Evolutionary conservation across 2,888 invertebrate genomes (phyloP).

Genomic region (Campoplex nolae): DNA sequence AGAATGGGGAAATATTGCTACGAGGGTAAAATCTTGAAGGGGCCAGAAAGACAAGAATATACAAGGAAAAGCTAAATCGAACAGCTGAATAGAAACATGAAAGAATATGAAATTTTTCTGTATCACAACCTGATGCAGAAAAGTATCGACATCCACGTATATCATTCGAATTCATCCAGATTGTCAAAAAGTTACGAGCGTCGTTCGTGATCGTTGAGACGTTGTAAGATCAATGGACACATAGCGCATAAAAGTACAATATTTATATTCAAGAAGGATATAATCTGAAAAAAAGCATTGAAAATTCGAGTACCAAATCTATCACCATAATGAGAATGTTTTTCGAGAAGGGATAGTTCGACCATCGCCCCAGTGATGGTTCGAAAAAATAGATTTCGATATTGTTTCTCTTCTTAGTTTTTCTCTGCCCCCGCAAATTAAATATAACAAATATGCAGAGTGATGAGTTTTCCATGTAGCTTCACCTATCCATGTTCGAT

Average conservation of each 20-base stretch:
- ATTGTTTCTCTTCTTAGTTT: not conserved
- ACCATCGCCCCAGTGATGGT: not conserved
- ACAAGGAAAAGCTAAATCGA: conserved; percentile 27
- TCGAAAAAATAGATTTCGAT: not conserved
- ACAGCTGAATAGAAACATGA: conserved; percentile 55
- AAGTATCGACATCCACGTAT: conserved; percentile 35
- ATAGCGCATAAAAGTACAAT: not conserved
- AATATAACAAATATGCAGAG: not conserved
- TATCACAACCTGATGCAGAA: conserved; percentile 28
- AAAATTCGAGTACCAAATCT: not conserved
- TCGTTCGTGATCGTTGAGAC: conserved; percentile 17
- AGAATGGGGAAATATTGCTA: not conserved
- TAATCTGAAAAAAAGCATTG: not conserved
- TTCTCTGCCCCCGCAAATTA: not conserved
- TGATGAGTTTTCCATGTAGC: conserved; percentile 3
- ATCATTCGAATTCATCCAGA: conserved; percentile 41
- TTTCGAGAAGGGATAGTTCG: not conserved
- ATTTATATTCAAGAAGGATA: not conserved
- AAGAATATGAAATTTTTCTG: conserved; percentile 62
- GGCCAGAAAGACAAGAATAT: conserved; percentile 1
- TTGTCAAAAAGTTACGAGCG: conserved; percentile 38
- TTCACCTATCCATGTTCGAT: conserved; percentile 15
- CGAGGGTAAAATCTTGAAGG: conserved; percentile 36
- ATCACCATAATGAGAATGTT: not conserved
- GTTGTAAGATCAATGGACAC: conserved; percentile 19